Evolutionary conservation across 1,140 invertebrate genomes (phyloP), one percentile per base, ranked within the genome.

Genomic region (Harlomillsia oculata): DNA sequence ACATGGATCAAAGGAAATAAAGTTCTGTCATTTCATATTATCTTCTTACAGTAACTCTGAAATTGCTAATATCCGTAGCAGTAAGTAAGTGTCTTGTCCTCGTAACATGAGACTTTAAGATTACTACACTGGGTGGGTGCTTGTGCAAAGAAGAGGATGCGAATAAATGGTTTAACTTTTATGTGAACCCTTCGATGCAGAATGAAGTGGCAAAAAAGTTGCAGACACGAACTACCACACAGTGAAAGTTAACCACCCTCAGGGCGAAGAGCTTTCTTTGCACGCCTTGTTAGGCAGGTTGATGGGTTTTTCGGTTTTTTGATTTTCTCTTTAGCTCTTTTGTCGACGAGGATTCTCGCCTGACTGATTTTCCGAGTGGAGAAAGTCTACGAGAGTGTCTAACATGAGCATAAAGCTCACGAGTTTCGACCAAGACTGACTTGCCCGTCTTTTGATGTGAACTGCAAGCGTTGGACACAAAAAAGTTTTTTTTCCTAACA

Each of bases 191-290:
- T 45, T 23, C 18, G 20, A 26, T 28, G n/a, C 29, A 26, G 23
- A 21, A 16, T 28, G 43, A 5, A 20, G 37, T n/a, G 26, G 29
- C 29, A 45, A 45, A 16, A 26, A 26, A 28, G 29, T 23, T 45
- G 43, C 29, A 16, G 43, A 28, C 29, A 26, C 29, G 29, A 45
- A 26, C 29, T 45, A 26, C 29, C 23, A 45, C 29, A 23, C 29
- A 26, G 29, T 28, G 43, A 45, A 45, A 45, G 43, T 45, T 45
- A 45, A 25, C 43, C 43, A 45, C 43, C 43, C 43, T 45, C 16
- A 26, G 29, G 43, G 43, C 29, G 43, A 45, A 45, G 25, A 45
- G 43, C 43, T 21, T 45, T 45, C 20, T 21, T 45, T 45, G 23
- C 43, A 45, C 43, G 25, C 25, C 25, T 45, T 45, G 25, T 45